phyloP scores from a whole-genome alignment of 2,797 vertebrate genomes.

The Xyrichtys novacula region DNA sequence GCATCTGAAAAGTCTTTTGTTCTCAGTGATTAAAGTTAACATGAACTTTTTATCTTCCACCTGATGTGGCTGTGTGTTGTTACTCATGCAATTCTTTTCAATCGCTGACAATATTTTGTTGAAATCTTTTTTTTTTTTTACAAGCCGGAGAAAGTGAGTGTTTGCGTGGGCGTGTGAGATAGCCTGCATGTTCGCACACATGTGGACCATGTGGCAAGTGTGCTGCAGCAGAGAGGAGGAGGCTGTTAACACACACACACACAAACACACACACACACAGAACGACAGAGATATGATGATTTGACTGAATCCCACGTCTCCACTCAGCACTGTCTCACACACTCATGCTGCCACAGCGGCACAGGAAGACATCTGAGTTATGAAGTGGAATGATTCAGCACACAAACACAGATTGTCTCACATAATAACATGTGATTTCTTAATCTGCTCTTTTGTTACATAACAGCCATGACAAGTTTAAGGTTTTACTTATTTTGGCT shows the following conservation, averaged over 20 bases:
- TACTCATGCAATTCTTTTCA: conserved; percentile 15
- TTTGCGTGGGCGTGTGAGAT: conserved; percentile 50
- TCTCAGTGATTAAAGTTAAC: conserved; percentile 47
- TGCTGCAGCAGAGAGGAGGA: conserved; percentile 50
- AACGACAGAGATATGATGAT: conserved; percentile 13
- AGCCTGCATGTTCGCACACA: conserved; percentile 54
- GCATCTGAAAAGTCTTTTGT: conserved; percentile 32
- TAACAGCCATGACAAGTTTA: neutral
- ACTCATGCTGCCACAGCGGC: conserved; percentile 3
- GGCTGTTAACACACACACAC: conserved; percentile 30
- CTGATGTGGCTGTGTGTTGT: conserved; percentile 37
- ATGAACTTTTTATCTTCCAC: conserved; percentile 58
- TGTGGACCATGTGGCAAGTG: conserved; percentile 72
- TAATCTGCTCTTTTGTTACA: conserved; percentile 1
- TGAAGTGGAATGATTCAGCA: conserved; percentile 20
- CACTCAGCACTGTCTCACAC: conserved; percentile 28
- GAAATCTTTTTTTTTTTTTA: conserved; percentile 29
- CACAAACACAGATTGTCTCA: conserved; percentile 14
- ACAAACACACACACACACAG: conserved; percentile 15
- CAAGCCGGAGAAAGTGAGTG: conserved; percentile 38
- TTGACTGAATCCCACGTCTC: conserved; percentile 22
- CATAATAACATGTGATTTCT: conserved; percentile 10
- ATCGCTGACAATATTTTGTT: conserved; percentile 23
- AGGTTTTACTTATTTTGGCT: conserved; percentile 1
- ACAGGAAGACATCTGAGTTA: conserved; percentile 10